Base-by-base conservation (phyloP, 2,797 vertebrate species). In the Adrianichthys oophorus region DNA sequence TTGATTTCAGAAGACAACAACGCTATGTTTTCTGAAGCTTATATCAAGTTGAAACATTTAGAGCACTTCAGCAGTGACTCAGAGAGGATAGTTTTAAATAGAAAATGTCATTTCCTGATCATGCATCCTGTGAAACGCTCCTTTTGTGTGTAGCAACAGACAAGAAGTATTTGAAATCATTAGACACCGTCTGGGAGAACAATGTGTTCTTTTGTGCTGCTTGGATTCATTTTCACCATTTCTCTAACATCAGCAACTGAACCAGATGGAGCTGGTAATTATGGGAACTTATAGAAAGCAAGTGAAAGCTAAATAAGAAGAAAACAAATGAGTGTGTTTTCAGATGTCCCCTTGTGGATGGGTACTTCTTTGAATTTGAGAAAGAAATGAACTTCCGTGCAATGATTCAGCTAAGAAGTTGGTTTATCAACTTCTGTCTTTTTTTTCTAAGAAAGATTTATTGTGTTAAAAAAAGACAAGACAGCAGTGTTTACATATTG, bases 191-290 rank as follows among this genome's bases (percentile, higher is more conserved):
- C 2, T 18, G 5, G 48, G 15, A 15, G 16, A 19, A 79, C 4
- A n/a, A 82, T 85, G 80, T 6, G 37, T 52, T 62, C 1, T 1
- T 48, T 50, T 54, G 47, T 13, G 4, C 23, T 54, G 15, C 21
- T 74, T 1, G 48, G 19, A 46, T 17, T 85, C 4, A 76, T 37
- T 65, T 24, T 82, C 40, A 19, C 23, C 45, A 13, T 72, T 32
- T 76, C 4, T 70, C 4, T 79, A 37, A 24, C 43, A 37, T 37
- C 26, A 6, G 4, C 43, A 45, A 24, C 51, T 44, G 73, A 56
- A 71, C 49, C 56, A 54, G 61, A 59, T 52, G 56, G 62, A 63
- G 14, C 70, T 61, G 84, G 87, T 88, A 81, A 82, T 48, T 76
- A 62, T 46, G 19, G 5, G 19, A 54, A 17, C 2, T 37, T 37